Base-by-base conservation (phyloP, 2,888 invertebrate genomes). In the Drosophila mimetica region DNA sequence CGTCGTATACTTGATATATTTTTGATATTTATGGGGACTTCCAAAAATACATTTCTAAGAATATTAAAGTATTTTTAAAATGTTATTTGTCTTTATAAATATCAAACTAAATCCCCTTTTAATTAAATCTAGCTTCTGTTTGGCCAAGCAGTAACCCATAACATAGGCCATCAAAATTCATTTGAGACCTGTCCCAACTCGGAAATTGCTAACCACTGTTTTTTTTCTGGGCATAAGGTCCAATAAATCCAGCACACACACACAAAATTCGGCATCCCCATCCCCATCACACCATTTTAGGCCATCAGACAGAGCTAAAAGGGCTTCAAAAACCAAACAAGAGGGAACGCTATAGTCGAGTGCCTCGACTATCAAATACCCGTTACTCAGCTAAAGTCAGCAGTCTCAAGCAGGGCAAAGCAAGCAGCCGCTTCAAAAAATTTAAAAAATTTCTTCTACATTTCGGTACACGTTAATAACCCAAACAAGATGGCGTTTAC, bases 301-400 rank as follows among this genome's bases (percentile, higher is more conserved):
- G 51, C 66, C 69, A 76, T 72, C 75, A 59, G 76, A 77, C 60
- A 63, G 71, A 65, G 42, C 76, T 71, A 58, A 75, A 79, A 77
- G 61, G 60, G 71, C 66, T 83, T 79, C 69, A 76, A 77, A 76
- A 81, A 71, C 73, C 81, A 71, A 78, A n/a, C n/a, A n/a, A n/a
- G n/a, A n/a, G n/a, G n/a, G n/a, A n/a, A n/a, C n/a, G n/a, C n/a
- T n/a, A n/a, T n/a, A n/a, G n/a, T n/a, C n/a, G n/a, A n/a, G n/a
- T n/a, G n/a, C n/a, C n/a, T n/a, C n/a, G n/a, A n/a, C n/a, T n/a
- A n/a, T n/a, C n/a, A n/a, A n/a, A n/a, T n/a, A n/a, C n/a, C n/a
- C n/a, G n/a, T n/a, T n/a, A n/a, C n/a, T n/a, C n/a, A n/a, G n/a
- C n/a, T n/a, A n/a, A n/a, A n/a, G n/a, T n/a, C n/a, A n/a, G n/a